Evolutionary conservation across 1,140 invertebrate species (phyloP).

Genomic region (Drosophila yakuba): DNA sequence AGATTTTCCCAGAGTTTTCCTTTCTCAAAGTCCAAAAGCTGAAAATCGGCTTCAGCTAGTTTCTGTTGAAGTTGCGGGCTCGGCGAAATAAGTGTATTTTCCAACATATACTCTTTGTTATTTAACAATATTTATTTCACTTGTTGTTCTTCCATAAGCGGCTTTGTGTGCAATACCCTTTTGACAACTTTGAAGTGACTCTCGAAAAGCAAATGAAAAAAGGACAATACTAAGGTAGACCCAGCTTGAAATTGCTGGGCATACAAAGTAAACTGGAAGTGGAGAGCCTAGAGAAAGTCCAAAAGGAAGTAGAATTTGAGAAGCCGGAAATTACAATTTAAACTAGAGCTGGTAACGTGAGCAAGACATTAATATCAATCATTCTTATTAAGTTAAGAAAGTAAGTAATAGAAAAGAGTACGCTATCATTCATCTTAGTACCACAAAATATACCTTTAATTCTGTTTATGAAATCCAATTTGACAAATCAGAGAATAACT

Average conservation of each 20-base stretch:
- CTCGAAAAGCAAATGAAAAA: slow-evolving; percentile 1
- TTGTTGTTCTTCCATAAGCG: slow-evolving; percentile 39
- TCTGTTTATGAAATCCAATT: too few relatives aligned
- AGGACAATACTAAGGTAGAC: slow-evolving; percentile 21
- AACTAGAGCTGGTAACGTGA: slow-evolving; percentile 3
- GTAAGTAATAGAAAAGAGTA: too few relatives aligned
- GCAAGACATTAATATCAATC: background rate
- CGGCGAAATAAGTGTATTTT: slow-evolving; percentile 19
- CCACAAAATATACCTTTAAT: too few relatives aligned
- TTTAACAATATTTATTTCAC: slow-evolving; percentile 45
- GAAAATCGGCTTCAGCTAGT: slow-evolving; percentile 24
- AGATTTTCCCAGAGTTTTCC: background rate
- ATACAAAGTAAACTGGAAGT: slow-evolving; percentile 14
- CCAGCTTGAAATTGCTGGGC: slow-evolving; percentile 17
- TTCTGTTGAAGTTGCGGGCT: slow-evolving; percentile 16
- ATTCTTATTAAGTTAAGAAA: too few relatives aligned
- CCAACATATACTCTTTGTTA: slow-evolving; percentile 36
- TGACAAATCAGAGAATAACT: too few relatives aligned
- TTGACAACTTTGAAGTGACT: slow-evolving; percentile 31
- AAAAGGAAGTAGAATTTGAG: slow-evolving; percentile 67
- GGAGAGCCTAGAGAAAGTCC: slow-evolving; percentile 10
- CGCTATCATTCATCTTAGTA: too few relatives aligned
- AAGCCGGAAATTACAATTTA: slow-evolving; percentile 78
- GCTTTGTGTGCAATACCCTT: slow-evolving; percentile 40
- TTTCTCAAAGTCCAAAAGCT: slow-evolving; percentile 5